Percentiles rank a stretch among this genome's conserved stretches.
phyloP scores from a whole-genome alignment of 1,140 invertebrate genomes.

The Halyomorpha halys region DNA sequence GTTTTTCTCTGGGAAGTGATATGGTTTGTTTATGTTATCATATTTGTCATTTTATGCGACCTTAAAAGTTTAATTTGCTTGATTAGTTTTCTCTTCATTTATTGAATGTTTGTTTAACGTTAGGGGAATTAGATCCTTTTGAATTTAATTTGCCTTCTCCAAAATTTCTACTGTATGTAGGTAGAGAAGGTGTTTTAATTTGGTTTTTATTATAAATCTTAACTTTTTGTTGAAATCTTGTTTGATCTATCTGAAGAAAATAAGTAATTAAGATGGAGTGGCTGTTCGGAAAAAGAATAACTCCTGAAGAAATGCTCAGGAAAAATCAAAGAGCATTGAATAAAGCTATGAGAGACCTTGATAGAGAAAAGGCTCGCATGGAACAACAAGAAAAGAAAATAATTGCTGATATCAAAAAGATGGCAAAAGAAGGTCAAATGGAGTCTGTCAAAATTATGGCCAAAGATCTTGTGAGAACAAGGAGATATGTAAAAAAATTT shows the following conservation, averaged over 20 bases:
- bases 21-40: too few species aligned
- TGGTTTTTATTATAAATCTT: too few species aligned
- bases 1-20: too few species aligned
- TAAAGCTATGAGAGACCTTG: slow-evolving; percentile 95
- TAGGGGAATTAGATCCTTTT: too few species aligned
- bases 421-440: slow-evolving; percentile 99
- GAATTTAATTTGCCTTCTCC: too few species aligned
- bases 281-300: slow-evolving; percentile 92
- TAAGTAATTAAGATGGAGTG: slow-evolving; percentile 63
- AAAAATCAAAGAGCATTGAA: slow-evolving; percentile 98
- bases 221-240: too few species aligned
- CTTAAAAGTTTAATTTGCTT: too few species aligned
- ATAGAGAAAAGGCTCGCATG: slow-evolving; percentile 89
- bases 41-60: too few species aligned
- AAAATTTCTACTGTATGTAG: too few species aligned
- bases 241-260: background rate
- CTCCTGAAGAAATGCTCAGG: slow-evolving; percentile 94
- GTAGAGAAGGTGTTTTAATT: too few species aligned
- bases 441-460: slow-evolving; percentile 99
- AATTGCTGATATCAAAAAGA: slow-evolving; percentile 96
- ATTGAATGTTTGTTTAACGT: too few species aligned
- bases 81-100: too few species aligned
- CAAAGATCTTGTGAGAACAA: slow-evolving; percentile 93
- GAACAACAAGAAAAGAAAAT: slow-evolving; percentile 99
- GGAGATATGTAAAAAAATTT: slow-evolving; percentile 94